Evolutionary conservation across 2,888 invertebrate species (phyloP).

Genomic region (Danaus chrysippus): DNA sequence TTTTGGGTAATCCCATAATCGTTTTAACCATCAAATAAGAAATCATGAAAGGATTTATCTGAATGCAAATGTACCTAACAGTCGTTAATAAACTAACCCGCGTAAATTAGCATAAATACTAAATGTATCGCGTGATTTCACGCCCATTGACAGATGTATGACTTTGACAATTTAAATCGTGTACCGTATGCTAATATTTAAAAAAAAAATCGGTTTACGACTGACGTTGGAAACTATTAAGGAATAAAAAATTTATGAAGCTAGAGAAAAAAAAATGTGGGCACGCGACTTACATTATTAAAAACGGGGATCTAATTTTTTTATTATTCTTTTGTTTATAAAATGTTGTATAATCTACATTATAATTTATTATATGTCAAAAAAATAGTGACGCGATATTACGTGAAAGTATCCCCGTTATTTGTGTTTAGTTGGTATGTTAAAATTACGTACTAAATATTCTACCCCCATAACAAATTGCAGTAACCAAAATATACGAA

Average conservation of each 20-base stretch:
- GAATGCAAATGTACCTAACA: constrained; percentile 22
- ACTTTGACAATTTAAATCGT: constrained; percentile 49
- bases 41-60: not conserved
- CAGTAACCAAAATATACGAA: constrained; percentile 41
- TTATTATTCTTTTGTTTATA: constrained; percentile 32
- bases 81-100: constrained; percentile 44
- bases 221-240: constrained; percentile 48
- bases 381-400: too few species aligned
- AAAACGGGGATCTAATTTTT: constrained; percentile 16
- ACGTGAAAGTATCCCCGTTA: too few species aligned
- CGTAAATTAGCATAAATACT: constrained; percentile 63
- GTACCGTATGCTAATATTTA: constrained; percentile 62
- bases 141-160: constrained; percentile 65
- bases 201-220: constrained; percentile 22
- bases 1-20: too few species aligned
- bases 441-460: constrained; percentile 16
- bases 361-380: too few species aligned
- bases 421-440: not conserved
- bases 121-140: constrained; percentile 52
- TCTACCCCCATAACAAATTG: constrained; percentile 39
- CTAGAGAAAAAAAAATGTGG: constrained; percentile 55
- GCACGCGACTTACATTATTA: constrained; percentile 54
- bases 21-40: too few species aligned
- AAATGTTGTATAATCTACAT: not conserved
- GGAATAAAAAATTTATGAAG: constrained; percentile 37